Conservation (phyloP, 2,888 invertebrate genomes). For the Eupeodes latifasciatus region DNA sequence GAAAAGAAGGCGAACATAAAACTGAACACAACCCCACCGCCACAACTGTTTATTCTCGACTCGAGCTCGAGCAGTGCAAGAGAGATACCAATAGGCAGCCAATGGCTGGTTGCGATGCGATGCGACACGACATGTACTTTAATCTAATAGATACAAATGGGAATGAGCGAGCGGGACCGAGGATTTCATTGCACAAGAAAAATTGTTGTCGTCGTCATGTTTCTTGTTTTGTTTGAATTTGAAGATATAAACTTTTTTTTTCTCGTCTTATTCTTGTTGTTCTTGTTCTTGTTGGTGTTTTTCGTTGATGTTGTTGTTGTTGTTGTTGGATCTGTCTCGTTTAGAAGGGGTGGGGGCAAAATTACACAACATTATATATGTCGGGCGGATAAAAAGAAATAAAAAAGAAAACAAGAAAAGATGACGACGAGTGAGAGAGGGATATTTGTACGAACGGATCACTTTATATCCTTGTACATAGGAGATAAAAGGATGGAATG, state of each 20-base stretch:
- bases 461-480: slow-evolving; percentile 76
- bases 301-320: slow-evolving; percentile 10
- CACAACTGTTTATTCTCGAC: slow-evolving; percentile 16
- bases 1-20: slow-evolving; percentile 75
- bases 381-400: slow-evolving; percentile 54
- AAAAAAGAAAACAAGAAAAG: slow-evolving; percentile 62
- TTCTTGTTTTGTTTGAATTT: slow-evolving; percentile 71
- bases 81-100: slow-evolving; percentile 72
- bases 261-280: slow-evolving; percentile 29
- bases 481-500: slow-evolving; percentile 76
- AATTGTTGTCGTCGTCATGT: slow-evolving; percentile 78
- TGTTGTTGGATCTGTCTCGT: slow-evolving; percentile 36
- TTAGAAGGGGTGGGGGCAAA: slow-evolving; percentile 69
- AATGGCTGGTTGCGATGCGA: slow-evolving; percentile 74
- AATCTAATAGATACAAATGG: slow-evolving; percentile 84
- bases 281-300: slow-evolving; percentile 20
- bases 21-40: slow-evolving; percentile 72
- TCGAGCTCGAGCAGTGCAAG: slow-evolving; percentile 35
- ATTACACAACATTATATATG: slow-evolving; percentile 76
- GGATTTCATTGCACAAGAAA: slow-evolving; percentile 78
- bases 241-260: slow-evolving; percentile 63
- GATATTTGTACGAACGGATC: slow-evolving; percentile 73
- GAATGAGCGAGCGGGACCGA: slow-evolving; percentile 81
- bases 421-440: slow-evolving; percentile 68
- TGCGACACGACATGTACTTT: slow-evolving; percentile 81